Conservation (phyloP, 2,797 vertebrate genomes). For the Menidia menidia region DNA sequence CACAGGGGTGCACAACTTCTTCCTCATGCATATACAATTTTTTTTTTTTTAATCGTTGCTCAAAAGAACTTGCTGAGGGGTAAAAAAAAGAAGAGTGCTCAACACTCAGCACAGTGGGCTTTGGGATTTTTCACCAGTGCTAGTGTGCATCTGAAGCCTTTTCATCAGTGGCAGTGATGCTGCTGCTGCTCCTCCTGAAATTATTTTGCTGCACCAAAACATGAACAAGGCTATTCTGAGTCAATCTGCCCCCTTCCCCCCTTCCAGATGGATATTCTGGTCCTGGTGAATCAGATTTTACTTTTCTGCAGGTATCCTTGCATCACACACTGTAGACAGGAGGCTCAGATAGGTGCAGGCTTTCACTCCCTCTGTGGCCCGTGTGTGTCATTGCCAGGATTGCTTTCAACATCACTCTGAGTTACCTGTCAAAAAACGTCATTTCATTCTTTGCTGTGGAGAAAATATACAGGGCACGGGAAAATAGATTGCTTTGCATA, state of each 20-base stretch:
- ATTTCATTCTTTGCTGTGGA: conserved; percentile 21
- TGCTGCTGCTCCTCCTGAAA: conserved; percentile 23
- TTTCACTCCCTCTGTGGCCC: conserved; percentile 57
- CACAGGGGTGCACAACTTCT: conserved; percentile 41
- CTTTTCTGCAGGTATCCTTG: conserved; percentile 58
- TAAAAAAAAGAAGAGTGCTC: conserved; percentile 12
- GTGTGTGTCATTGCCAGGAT: conserved; percentile 52
- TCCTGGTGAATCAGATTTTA: conserved; percentile 60
- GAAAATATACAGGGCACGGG: conserved; percentile 50
- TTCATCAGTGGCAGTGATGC: conserved; percentile 39
- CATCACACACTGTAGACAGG: conserved; percentile 49
- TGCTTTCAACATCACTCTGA: conserved; percentile 50
- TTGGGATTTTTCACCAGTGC: conserved; percentile 22
- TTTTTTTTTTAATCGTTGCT: conserved; percentile 41
- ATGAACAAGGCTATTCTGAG: conserved; percentile 54
- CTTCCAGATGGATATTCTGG: conserved; percentile 39
- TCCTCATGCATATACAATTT: conserved; percentile 64
- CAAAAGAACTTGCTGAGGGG: conserved; percentile 46
- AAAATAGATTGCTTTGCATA: conserved; percentile 75
- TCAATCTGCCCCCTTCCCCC: conserved; percentile 45
- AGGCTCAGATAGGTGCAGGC: conserved; percentile 54
- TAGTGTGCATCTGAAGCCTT: conserved; percentile 17
- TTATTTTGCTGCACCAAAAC: conserved; percentile 47
- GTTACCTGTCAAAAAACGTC: conserved; percentile 61
- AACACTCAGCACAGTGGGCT: conserved; percentile 24